Conservation (phyloP, 2,797 vertebrate genomes). For the Aldrovandia affinis region DNA sequence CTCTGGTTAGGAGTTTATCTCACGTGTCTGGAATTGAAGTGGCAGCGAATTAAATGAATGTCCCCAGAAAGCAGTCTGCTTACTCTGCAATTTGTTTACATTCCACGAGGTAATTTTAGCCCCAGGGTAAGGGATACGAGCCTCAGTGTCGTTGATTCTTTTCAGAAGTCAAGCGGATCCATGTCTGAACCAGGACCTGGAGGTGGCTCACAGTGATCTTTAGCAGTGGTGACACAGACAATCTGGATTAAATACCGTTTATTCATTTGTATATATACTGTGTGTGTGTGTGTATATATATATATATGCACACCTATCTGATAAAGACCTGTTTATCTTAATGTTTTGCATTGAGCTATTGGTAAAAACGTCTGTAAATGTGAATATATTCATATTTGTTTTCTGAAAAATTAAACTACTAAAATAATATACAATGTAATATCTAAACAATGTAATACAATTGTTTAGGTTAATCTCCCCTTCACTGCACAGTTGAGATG, state of each 20-base stretch:
- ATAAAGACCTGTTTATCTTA: background rate
- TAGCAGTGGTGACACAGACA: background rate
- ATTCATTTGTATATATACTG: too few species aligned
- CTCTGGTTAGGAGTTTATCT: background rate
- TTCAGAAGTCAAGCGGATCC: constrained; percentile 63
- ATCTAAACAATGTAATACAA: too few species aligned
- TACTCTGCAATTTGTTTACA: constrained; percentile 79
- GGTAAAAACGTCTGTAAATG: too few species aligned
- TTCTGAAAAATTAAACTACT: background rate
- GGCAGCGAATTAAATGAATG: constrained; percentile 40
- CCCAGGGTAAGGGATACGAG: constrained; percentile 58
- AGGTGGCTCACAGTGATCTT: constrained; percentile 58
- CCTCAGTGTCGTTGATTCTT: constrained; percentile 65
- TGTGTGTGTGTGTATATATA: too few species aligned
- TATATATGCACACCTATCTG: background rate
- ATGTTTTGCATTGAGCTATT: too few species aligned
- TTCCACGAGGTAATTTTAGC: constrained; percentile 79
- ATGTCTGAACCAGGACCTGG: constrained; percentile 68
- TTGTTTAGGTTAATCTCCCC: background rate
- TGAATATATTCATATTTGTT: too few species aligned
- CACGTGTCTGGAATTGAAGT: background rate
- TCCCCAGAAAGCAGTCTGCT: constrained; percentile 67
- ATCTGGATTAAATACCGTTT: background rate
- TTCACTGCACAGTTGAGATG: background rate
- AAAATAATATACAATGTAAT: too few species aligned